Base-by-base conservation (phyloP, 1,140 invertebrate species). In the Drosophila parvula region DNA sequence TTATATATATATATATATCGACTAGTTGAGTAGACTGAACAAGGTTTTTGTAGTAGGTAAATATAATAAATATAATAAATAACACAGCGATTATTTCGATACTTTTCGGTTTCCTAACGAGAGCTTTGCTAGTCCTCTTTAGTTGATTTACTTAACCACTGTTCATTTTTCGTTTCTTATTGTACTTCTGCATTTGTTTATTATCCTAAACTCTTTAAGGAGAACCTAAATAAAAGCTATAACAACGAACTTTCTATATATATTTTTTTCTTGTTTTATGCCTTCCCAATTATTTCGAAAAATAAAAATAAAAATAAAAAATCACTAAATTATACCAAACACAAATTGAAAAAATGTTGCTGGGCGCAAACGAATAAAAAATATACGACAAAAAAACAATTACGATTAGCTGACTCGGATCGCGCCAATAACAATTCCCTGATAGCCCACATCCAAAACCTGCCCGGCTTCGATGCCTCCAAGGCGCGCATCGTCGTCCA, bases 401-500 rank as follows among this genome's bases (percentile, higher is more conserved):
- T 59, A 74, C 61, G 56, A 76, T 89, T 79, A 92, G 91, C 91
- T 85, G 91, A 92, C 79, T 92, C 91, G 85, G 91, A 92, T 91
- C 85, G 75, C 57, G 91, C 91, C 65, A 94, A 94, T 93, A 94
- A 93, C 93, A 94, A 94, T 93, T 94, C 93, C 76, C 93, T 94
- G 92, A 94, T 95, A 92, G 94, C 94, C 85, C 93, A 94, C 92
- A 93, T 95, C 92, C 93, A 94, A 93, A 94, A 94, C 92, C 92
- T 94, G 79, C 93, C 94, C 64, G 93, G 94, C 92, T 94, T 94
- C 92, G 94, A 94, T 93, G 93, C 94, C 75, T 92, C 94, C 90
- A 94, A 94, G 93, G 93, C 94, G 90, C 93, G 94, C 80, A 93
- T 94, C 65, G 94, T 94, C 62, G 94, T 95, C 85, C 94, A 94